Evolutionary conservation across 2,113 vertebrate genomes (phyloP).

Genomic region (Panthera uncia): DNA sequence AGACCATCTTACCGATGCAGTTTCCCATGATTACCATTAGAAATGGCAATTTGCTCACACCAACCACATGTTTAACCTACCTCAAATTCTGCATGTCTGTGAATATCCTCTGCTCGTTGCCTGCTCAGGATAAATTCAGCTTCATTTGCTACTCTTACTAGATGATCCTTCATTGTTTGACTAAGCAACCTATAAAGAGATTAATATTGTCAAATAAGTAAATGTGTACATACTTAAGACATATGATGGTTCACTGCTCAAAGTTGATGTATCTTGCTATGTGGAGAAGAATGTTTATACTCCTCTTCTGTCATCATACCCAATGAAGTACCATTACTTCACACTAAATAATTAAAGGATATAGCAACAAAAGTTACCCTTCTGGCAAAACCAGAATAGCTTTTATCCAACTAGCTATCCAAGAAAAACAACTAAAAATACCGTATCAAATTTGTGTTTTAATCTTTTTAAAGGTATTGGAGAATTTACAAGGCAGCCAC

Average conservation of each 20-base stretch:
- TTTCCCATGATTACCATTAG: not conserved
- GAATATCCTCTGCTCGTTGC: constrained; percentile 97
- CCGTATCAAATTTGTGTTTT: constrained; percentile 7
- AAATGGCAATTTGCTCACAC: not conserved
- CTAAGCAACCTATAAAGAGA: constrained; percentile 92
- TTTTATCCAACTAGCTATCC: not conserved
- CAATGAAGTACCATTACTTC: not conserved
- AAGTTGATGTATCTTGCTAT: not conserved
- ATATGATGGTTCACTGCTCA: not conserved
- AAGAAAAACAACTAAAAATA: constrained; percentile 15
- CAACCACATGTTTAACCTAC: constrained; percentile 81
- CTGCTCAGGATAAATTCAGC: constrained; percentile 98
- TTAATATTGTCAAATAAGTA: constrained; percentile 52
- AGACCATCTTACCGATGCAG: not conserved
- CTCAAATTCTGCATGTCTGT: constrained; percentile 99
- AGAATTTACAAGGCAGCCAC: not conserved
- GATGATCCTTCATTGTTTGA: constrained; percentile 99
- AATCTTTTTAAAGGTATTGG: not conserved
- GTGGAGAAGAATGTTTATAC: not conserved
- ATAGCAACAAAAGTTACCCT: not conserved
- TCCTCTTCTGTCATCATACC: not conserved
- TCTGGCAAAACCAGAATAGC: not conserved
- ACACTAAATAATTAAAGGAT: not conserved
- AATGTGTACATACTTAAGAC: not conserved
- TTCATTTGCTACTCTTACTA: constrained; percentile 98